phyloP scores from a whole-genome alignment of 2,888 invertebrate species.

The Phytoseiulus persimilis region DNA sequence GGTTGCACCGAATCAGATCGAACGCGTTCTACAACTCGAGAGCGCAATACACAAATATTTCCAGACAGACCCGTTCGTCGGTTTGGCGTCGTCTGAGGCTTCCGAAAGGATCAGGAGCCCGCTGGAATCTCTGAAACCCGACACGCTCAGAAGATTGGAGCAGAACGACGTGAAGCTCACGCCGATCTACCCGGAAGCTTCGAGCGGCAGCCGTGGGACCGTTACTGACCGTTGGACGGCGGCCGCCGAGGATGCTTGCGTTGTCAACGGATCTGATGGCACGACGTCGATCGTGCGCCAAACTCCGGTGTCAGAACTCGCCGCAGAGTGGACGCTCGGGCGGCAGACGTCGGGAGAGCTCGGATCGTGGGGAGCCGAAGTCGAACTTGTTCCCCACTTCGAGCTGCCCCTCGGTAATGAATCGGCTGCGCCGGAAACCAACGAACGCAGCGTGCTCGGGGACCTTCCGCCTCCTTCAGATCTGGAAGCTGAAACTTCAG shows the following conservation, averaged over 20 bases:
- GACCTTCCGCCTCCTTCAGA: neutral
- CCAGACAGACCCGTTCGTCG: neutral
- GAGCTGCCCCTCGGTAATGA: neutral
- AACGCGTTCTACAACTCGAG: conserved; percentile 20
- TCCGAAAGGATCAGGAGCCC: neutral
- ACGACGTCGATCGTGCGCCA: neutral
- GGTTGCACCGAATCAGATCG: conserved; percentile 30
- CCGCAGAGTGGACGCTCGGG: neutral
- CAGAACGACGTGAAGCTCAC: neutral
- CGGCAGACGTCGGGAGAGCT: too few relatives aligned
- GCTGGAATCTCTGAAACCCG: neutral
- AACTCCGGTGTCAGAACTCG: neutral
- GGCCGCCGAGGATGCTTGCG: neutral
- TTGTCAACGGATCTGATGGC: neutral
- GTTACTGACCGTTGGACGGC: neutral
- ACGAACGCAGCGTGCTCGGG: neutral
- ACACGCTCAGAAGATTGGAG: neutral
- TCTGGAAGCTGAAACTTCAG: neutral
- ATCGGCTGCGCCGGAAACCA: neutral
- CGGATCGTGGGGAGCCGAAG: too few relatives aligned
- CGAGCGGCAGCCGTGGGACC: too few relatives aligned
- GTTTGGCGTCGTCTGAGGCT: neutral
- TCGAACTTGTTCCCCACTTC: neutral
- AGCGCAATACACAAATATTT: conserved; percentile 19
- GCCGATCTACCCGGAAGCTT: neutral